Evolutionary conservation across 2,888 invertebrate species (phyloP).

Genomic region (Cephus rjabovi): DNA sequence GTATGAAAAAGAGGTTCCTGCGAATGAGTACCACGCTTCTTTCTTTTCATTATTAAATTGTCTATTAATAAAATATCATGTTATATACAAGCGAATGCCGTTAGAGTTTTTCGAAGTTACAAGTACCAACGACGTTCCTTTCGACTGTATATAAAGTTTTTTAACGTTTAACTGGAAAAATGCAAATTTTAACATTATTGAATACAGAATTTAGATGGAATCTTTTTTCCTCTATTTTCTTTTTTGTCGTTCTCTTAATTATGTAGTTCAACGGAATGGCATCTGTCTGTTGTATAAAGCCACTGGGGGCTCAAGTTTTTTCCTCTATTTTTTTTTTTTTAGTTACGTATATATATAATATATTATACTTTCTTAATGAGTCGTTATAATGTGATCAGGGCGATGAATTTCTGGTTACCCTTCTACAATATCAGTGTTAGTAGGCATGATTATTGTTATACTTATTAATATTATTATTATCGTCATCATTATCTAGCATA

Average conservation of each 20-base stretch:
- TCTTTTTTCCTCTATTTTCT: not conserved
- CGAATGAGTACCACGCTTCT: not conserved
- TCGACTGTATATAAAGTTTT: not conserved
- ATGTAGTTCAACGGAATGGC: not conserved
- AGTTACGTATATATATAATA: not conserved
- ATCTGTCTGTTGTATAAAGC: not conserved
- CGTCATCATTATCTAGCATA: not conserved
- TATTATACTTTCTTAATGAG: not conserved
- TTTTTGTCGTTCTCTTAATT: not conserved
- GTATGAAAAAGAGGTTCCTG: not conserved
- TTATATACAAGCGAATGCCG: not conserved
- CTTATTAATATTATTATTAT: not conserved
- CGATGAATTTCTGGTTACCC: not conserved
- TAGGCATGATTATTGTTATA: not conserved
- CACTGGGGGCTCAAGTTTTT: not conserved
- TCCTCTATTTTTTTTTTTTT: not conserved
- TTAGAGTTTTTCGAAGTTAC: not conserved
- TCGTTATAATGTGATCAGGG: not conserved
- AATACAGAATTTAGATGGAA: not conserved
- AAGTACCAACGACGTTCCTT: not conserved
- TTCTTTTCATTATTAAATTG: not conserved
- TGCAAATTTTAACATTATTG: not conserved
- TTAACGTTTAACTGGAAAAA: not conserved
- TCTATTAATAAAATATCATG: constrained; percentile 13
- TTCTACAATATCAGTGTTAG: not conserved